Percentiles rank a stretch among this genome's conserved stretches.
Conservation (phyloP, 2,113 vertebrate genomes). For the Halichoerus grypus region DNA sequence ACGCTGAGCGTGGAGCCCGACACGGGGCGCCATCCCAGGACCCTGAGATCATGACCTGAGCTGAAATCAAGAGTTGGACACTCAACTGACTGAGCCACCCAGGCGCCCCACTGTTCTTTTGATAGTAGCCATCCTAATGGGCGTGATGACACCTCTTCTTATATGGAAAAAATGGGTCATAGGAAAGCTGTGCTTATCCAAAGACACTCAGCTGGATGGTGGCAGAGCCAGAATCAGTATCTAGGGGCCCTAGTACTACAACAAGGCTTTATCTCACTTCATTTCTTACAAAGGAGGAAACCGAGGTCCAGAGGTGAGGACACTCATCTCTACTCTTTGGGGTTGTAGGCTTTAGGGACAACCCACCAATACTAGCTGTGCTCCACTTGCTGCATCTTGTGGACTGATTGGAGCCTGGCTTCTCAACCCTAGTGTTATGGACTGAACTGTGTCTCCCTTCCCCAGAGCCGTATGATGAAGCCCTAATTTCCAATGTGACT, state of each 20-base stretch:
- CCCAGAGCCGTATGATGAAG: not conserved
- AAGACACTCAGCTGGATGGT: not conserved
- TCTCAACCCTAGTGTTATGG: not conserved
- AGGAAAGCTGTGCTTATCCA: not conserved
- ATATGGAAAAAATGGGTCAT: not conserved
- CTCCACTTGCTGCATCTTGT: not conserved
- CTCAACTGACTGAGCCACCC: not conserved
- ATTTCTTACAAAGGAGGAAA: not conserved
- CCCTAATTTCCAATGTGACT: not conserved
- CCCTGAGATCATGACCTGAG: not conserved
- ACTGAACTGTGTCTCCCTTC: not conserved
- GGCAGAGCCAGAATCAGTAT: not conserved
- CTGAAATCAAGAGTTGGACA: not conserved
- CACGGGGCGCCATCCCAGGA: not conserved
- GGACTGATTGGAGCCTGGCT: not conserved
- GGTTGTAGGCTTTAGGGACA: not conserved
- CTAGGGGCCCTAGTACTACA: not conserved
- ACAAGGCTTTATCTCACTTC: not conserved
- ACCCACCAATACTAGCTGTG: not conserved
- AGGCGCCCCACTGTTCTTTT: not conserved
- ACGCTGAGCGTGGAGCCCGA: not conserved
- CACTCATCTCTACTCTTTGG: not conserved
- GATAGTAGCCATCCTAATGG: not conserved
- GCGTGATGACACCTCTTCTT: not conserved
- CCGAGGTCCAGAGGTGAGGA: not conserved